Percentiles rank a stretch among this genome's conserved stretches.
Conservation (phyloP, 1,140 invertebrate genomes). For the Caerostris extrusa region DNA sequence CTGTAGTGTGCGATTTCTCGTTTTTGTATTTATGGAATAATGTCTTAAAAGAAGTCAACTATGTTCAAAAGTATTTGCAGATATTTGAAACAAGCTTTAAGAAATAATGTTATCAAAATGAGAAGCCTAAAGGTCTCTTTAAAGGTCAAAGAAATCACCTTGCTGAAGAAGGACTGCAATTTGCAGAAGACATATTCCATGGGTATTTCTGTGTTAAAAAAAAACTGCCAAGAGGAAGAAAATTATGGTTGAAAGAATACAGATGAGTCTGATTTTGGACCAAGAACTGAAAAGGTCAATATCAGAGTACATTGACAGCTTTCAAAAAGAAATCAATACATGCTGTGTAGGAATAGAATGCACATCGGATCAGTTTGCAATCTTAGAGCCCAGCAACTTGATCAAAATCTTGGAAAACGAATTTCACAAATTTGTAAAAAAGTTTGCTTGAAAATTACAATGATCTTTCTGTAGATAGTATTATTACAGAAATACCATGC, state of each 20-base stretch:
- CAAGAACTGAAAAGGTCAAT: conserved; percentile 32
- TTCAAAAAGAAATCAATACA: conserved; percentile 4
- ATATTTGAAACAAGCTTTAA: conserved; percentile 32
- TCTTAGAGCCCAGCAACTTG: conserved; percentile 36
- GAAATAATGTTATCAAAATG: conserved; percentile 48
- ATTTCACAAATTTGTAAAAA: conserved; percentile 47
- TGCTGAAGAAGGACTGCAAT: too few relatives aligned
- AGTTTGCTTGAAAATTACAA: conserved; percentile 33
- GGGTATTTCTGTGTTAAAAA: too few relatives aligned
- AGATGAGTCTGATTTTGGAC: not conserved
- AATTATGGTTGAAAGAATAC: conserved; percentile 25
- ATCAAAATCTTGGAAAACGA: conserved; percentile 66
- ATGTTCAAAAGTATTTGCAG: conserved; percentile 5
- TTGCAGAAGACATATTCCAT: too few relatives aligned
- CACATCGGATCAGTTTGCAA: conserved; percentile 6
- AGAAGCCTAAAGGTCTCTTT: conserved; percentile 44
- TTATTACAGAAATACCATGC: not conserved
- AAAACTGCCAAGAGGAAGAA: not conserved
- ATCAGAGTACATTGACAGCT: not conserved
- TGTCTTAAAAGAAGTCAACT: not conserved
- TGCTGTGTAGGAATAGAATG: not conserved
- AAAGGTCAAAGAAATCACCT: not conserved
- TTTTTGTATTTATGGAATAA: conserved; percentile 26
- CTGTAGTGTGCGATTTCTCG: conserved; percentile 14
- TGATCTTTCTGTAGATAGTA: conserved; percentile 19